Conservation (phyloP, 2,888 invertebrate species). For the Epinotia nisella region DNA sequence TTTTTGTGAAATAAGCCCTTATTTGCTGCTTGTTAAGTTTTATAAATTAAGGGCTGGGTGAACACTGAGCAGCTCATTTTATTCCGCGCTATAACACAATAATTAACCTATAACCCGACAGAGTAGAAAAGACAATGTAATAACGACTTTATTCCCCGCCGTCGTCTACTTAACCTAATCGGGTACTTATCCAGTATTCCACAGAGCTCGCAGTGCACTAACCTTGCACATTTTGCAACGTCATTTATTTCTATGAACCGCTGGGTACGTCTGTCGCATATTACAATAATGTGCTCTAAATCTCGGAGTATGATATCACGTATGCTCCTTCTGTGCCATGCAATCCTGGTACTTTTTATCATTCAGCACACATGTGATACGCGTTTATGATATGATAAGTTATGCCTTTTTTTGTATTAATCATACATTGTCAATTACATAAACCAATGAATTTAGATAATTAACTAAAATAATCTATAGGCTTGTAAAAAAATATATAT, state of each 20-base stretch:
- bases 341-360: neutral
- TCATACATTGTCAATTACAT: too few relatives aligned
- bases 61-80: too few relatives aligned
- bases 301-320: conserved; percentile 19
- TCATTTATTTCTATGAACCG: conserved; percentile 28
- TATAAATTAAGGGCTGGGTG: too few relatives aligned
- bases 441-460: too few relatives aligned
- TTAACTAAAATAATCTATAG: too few relatives aligned
- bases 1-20: too few relatives aligned
- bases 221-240: conserved; percentile 8
- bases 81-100: too few relatives aligned
- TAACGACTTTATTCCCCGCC: neutral
- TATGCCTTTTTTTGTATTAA: too few relatives aligned
- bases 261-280: conserved; percentile 12
- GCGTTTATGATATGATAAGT: too few relatives aligned
- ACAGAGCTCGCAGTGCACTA: conserved; percentile 3
- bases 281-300: conserved; percentile 11
- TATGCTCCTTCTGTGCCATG: conserved; percentile 7
- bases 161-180: conserved; percentile 7
- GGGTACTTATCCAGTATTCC: conserved; percentile 5
- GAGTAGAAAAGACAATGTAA: neutral
- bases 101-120: neutral
- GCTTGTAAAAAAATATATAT: too few relatives aligned
- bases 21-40: too few relatives aligned
- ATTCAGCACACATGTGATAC: neutral